Evolutionary conservation across 1,140 invertebrate genomes (phyloP), one percentile per base, ranked within the genome.

Genomic region (Cyphomyrmex costatus): DNA sequence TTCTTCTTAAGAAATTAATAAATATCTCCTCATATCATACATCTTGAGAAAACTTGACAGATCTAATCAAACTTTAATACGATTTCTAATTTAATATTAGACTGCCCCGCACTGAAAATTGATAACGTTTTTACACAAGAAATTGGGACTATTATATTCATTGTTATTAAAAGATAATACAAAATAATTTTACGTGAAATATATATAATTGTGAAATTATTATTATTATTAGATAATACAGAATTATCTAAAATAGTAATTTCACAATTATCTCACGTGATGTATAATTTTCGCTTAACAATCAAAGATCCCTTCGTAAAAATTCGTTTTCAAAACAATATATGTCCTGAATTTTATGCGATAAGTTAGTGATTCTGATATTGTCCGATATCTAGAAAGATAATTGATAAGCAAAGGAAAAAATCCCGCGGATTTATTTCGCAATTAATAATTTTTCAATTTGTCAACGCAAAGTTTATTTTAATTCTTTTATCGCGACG

Each of bases 181-280:
- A 21, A 6, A 46, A 46, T 21, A 19, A 73, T 53, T 66, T 42
- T 3, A n/a, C 10, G n/a, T 33, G 61, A 33, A 30, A 33, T n/a
- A n/a, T n/a, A n/a, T n/a, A n/a, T 33, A n/a, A 65, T 65, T 65
- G 30, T 65, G 30, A 33, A 65, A 65, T 33, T 33, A 65, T 8
- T 65, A 65, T 8, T 65, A 63, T 63, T 63, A 0, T 3, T 7
- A 42, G 30, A 71, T 12, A 30, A 71, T 30, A 70, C 46, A 19
- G 4, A 19, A 51, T 30, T 27, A 30, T 51, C 21, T 10, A 71
- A 24, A 51, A 10, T 51, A 71, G 0, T 10, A 51, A 51, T 73
- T 53, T 33, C 3, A 1, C 6, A 30, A 53, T 73, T 73, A 53
- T 53, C 27, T 30, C 5, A 21, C 19, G 19, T 1, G 19, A 2